Evolutionary conservation across 2,888 invertebrate genomes (phyloP), one percentile per base, ranked within the genome.

Genomic region (Troides oblongomaculatus): DNA sequence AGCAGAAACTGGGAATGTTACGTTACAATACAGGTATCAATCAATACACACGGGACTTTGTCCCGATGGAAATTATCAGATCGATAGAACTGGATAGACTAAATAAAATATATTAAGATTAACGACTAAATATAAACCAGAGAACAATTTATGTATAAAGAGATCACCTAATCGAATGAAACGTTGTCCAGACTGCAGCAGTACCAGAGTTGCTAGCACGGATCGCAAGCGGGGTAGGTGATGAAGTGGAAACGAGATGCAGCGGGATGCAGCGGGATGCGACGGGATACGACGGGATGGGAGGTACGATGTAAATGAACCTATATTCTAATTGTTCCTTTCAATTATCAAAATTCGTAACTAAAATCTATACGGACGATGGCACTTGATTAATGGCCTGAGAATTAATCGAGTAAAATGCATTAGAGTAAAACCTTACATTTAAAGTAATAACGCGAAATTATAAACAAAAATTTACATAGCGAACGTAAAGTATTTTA

Each of bases 311-410:
- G 72, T 75, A 72, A 65, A 66, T 72, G 76, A 72, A 76, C 76
- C 81, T 82, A 84, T 80, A 83, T 83, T 77, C 83, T 84, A 86
- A 82, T 85, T 84, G 85, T 81, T 87, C 83, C 77, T 81, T 84
- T 85, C 82, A 81, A 85, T 86, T 84, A 84, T 83, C 76, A 81
- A 46, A 46, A 46, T 46, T 84, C 81, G 82, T 82, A 87, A 90
- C 89, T 91, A 91, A 77, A 80, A 86, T 83, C 89, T 91, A 91
- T 77, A 83, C 84, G 90, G 86, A 89, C 88, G 88, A 92, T 92
- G 92, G 92, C 92, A 92, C 92, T 89, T 87, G 81, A 84, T 87
- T 87, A 90, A 92, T 92, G 92, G 92, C 92, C 92, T 91, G 91
- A 90, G 89, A 92, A 90, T 92, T 86, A 90, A 85, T 86, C 88